Base-by-base conservation (phyloP, 2,888 invertebrate species). In the Spilosoma lubricipeda region DNA sequence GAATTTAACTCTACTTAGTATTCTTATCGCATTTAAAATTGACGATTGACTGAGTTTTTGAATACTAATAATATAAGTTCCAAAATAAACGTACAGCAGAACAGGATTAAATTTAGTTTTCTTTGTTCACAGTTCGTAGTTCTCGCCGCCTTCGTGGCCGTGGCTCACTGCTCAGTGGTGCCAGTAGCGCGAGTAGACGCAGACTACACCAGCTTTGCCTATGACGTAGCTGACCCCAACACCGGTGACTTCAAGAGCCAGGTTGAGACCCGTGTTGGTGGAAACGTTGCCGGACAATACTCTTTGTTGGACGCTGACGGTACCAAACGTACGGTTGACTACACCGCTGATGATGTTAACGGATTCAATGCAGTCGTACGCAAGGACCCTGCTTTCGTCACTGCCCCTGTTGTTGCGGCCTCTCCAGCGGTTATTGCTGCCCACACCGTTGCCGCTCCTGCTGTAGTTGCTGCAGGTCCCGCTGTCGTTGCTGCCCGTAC, bases 211-310 rank as follows among this genome's bases (percentile, higher is more conserved):
- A 95, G 95, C 90, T 96, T 95, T 89, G 93, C 96, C 2, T 96
- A 96, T 89, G 96, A 96, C 80, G 96, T 96, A 52, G 96, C 96
- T 48, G 96, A 96, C 87, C 94, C 95, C 82, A 88, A 94, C 89
- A 96, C 96, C 75, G 96, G 96, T 23, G 96, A 96, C 92, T 94
- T 86, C 90, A 96, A 96, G 90, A 96, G 95, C 90, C 96, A 96
- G 87, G 91, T 92, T 23, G 96, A 96, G 91, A 94, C 94, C 73
- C 95, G 96, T 83, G 91, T 92, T 68, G 96, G 96, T 63, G 96
- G 96, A 82, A 88, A 90, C 74, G 96, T 96, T 68, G 90, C 92
- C 79, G 96, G 96, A 77, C 96, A 96, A 87, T 96, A 96, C 93
- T 96, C 96, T 45, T 93, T 96, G 27, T 89, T 94, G 20, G 96